These are phyloP conservation scores for Eupithecia pulchellata DNA, from an alignment of 2,888 invertebrate species.

Conservation along the genomic window DNA sequence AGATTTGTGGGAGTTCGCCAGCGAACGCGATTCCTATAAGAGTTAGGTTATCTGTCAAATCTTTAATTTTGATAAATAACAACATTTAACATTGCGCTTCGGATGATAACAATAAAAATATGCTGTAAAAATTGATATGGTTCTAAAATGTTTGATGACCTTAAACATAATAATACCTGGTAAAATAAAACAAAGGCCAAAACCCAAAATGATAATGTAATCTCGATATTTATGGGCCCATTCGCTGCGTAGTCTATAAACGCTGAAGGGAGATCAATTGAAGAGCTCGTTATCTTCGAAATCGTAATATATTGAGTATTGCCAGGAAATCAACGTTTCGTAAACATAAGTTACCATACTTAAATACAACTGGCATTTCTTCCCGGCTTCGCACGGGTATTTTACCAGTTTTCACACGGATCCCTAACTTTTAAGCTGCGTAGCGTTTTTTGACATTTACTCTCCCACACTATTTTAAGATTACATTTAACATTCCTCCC, in stretches of 20 bases:
- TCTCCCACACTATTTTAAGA: too few species aligned
- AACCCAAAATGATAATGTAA: slow-evolving; percentile 11
- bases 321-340: background rate
- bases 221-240: background rate
- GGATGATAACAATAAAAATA: background rate
- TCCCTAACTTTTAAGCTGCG: too few species aligned
- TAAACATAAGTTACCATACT: background rate
- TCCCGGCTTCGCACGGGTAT: too few species aligned
- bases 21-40: too few species aligned
- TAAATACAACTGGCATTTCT: background rate
- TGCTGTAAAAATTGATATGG: background rate
- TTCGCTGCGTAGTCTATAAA: background rate
- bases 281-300: background rate
- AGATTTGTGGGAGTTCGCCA: too few species aligned
- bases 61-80: too few species aligned
- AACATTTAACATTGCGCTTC: too few species aligned
- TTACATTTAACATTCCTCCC: too few species aligned
- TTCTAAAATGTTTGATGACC: background rate
- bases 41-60: too few species aligned
- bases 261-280: background rate
- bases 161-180: background rate
- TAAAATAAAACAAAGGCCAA: slow-evolving; percentile 8
- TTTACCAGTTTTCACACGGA: too few species aligned
- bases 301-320: background rate
- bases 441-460: too few species aligned